Base-by-base conservation (phyloP, 2,113 vertebrate species). In the Mesitornis unicolor region DNA sequence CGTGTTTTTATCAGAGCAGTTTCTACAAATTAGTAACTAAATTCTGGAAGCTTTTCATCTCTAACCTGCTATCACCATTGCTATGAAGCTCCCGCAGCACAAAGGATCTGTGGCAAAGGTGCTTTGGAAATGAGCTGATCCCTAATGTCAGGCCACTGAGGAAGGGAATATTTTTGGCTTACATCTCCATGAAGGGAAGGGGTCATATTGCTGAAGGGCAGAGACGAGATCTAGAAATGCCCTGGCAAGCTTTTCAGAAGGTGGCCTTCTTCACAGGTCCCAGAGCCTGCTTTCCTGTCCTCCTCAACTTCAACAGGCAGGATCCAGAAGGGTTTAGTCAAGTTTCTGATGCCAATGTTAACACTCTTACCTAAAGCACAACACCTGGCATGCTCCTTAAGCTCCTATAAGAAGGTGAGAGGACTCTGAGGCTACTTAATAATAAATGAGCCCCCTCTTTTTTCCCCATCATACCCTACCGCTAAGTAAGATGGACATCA, bases 141-240 rank as follows among this genome's bases (percentile, higher is more conserved):
- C 64, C 33, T 68, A n/a, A 84, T 1, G 35, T 74, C 89, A 91
- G 43, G 3, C 25, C 87, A 29, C 56, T 11, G 57, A 31, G 22
- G 54, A 68, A 87, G 35, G 36, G 64, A 90, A 4, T 93, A 89
- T 89, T 94, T 93, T 61, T 95, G 91, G 91, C 82, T 88, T 74
- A 35, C 74, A 50, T 65, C 28, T 94, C 21, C 31, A 18, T 16
- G 60, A 92, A 84, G 67, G 24, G 17, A 57, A 60, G 73, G 84
- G 83, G 61, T 93, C 95, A 89, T 60, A 43, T 87, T 95, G 84
- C 95, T 61, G 8, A 87, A 61, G 43, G 80, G 57, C 57, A 95
- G 86, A 94, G 65, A 89, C 28, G 91, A 95, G 89, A 89, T 87
- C 95, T 92, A 78, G 65, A 97, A 95, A 87, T 33, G 77, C 79